Conservation (phyloP, 2,113 vertebrate genomes). For the Gambusia affinis region DNA sequence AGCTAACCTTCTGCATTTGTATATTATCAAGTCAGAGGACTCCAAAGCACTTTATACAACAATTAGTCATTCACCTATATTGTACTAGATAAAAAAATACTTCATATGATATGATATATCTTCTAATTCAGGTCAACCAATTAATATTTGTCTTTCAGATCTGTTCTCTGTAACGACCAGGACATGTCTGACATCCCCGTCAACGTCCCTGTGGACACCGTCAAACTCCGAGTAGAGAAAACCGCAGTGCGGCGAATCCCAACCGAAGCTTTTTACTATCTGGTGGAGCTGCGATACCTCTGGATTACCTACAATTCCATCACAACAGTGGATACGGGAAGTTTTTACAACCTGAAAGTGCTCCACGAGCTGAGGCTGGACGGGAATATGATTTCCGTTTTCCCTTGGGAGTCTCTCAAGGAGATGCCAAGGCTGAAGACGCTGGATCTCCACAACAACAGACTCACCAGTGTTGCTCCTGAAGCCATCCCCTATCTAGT, state of each 20-base stretch:
- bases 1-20: no score
- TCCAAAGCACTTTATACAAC: no score
- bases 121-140: neutral
- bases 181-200: constrained; percentile 93
- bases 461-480: constrained; percentile 78
- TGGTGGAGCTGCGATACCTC: constrained; percentile 89
- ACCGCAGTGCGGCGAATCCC: constrained; percentile 86
- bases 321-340: constrained; percentile 83
- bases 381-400: constrained; percentile 88
- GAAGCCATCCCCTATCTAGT: constrained; percentile 84
- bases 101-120: neutral
- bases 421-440: constrained; percentile 90
- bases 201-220: constrained; percentile 89
- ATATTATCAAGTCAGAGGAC: no score
- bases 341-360: constrained; percentile 94
- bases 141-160: constrained; percentile 75
- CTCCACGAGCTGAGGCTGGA: constrained; percentile 93
- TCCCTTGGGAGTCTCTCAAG: constrained; percentile 92
- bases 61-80: no score
- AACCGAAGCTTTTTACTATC: constrained; percentile 94
- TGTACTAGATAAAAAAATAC: neutral
- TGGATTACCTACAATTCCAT: constrained; percentile 95
- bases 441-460: constrained; percentile 94
- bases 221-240: constrained; percentile 94
- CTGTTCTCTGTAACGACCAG: constrained; percentile 91